These are phyloP conservation scores for Xylocampa areola DNA, from an alignment of 2,888 invertebrate species.

Conservation along the genomic window DNA sequence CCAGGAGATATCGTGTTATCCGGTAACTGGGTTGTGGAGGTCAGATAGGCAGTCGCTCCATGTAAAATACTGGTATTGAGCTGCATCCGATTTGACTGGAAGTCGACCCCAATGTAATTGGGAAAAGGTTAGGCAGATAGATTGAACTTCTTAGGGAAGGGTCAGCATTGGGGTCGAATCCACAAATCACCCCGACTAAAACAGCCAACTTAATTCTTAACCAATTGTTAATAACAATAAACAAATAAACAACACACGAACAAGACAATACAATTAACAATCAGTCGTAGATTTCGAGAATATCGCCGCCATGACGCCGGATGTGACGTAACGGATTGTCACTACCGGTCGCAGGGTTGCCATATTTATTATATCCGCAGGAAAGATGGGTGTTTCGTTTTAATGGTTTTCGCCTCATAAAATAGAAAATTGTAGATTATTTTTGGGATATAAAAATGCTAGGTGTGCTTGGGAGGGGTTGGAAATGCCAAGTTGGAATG, in stretches of 20 bases:
- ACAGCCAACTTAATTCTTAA: neutral
- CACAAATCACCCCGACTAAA: constrained; percentile 1
- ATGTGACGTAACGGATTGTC: constrained; percentile 61
- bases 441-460: constrained; percentile 8
- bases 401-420: constrained; percentile 39
- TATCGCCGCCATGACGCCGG: too few species aligned
- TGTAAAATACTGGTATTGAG: too few species aligned
- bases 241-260: constrained; percentile 45
- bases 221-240: constrained; percentile 21
- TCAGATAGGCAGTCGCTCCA: too few species aligned
- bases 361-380: constrained; percentile 45
- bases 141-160: too few species aligned
- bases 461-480: neutral
- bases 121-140: too few species aligned
- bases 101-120: too few species aligned
- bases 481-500: constrained; percentile 24
- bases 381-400: constrained; percentile 15
- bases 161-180: too few species aligned
- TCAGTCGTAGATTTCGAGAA: constrained; percentile 27
- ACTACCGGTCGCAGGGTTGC: constrained; percentile 60
- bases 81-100: too few species aligned
- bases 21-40: too few species aligned
- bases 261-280: constrained; percentile 65
- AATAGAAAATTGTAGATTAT: constrained; percentile 28
- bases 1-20: too few species aligned